phyloP scores from a whole-genome alignment of 2,888 invertebrate genomes.

The Pycnomerus fuliginosus region DNA sequence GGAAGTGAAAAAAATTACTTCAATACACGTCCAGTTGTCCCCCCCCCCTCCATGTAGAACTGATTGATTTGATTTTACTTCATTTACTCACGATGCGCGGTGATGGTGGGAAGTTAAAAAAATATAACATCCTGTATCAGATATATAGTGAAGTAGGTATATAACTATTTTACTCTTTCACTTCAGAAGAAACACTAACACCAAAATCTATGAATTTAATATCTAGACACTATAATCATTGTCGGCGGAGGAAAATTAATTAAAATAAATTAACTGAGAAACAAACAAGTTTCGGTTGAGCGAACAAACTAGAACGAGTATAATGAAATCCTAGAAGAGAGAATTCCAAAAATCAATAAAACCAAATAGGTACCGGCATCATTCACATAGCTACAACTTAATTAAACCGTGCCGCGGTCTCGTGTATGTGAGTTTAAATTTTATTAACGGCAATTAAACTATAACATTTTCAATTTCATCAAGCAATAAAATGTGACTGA shows the following conservation, averaged over 20 bases:
- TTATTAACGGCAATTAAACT: constrained; percentile 49
- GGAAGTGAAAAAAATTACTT: too few relatives aligned
- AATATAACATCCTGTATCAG: too few relatives aligned
- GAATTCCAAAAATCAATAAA: constrained; percentile 43
- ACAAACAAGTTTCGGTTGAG: constrained; percentile 22
- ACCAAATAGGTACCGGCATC: constrained; percentile 42
- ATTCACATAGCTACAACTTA: constrained; percentile 47
- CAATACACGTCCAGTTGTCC: too few relatives aligned
- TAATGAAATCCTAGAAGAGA: constrained; percentile 30
- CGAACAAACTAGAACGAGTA: constrained; percentile 19
- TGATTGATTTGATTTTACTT: too few relatives aligned
- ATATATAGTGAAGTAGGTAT: too few relatives aligned
- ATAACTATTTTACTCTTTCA: too few relatives aligned
- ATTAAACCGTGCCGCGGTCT: constrained; percentile 45
- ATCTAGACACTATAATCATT: too few relatives aligned
- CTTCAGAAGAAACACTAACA: too few relatives aligned
- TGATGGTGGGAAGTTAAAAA: too few relatives aligned
- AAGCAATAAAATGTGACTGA: constrained; percentile 41
- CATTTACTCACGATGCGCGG: too few relatives aligned
- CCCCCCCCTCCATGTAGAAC: too few relatives aligned
- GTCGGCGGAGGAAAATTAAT: constrained; percentile 27
- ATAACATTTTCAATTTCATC: constrained; percentile 48
- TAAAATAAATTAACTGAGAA: constrained; percentile 24
- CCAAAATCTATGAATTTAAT: too few relatives aligned
- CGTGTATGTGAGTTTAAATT: constrained; percentile 42